These are phyloP conservation scores for Zoanthus gigantus DNA, from an alignment of 92 coral and sea anemone genomes.

Conservation along the genomic window DNA sequence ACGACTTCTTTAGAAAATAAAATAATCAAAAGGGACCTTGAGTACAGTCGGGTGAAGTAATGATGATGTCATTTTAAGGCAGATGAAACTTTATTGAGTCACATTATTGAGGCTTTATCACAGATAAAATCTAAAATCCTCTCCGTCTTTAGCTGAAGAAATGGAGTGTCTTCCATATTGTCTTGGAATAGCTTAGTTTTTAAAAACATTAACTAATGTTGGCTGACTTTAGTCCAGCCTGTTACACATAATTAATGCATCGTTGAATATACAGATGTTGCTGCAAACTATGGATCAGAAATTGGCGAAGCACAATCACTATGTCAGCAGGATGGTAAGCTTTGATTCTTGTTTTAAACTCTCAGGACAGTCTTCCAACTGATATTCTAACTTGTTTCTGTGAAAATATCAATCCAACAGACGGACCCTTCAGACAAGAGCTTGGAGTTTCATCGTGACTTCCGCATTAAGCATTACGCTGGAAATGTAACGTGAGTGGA, in stretches of 20 bases:
- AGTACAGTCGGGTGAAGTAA: no score
- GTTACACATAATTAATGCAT: neutral
- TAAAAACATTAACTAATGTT: no score
- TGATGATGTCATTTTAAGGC: no score
- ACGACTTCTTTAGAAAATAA: no score
- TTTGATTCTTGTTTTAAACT: neutral
- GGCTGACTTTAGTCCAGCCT: no score
- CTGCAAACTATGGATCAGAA: slow-evolving; percentile 97
- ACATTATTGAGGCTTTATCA: no score
- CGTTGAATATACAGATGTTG: slow-evolving; percentile 70
- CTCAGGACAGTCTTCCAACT: neutral
- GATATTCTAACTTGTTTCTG: neutral
- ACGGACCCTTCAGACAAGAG: slow-evolving; percentile 88
- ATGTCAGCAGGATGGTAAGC: slow-evolving; percentile 90
- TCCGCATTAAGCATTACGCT: slow-evolving; percentile 92
- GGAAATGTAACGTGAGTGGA: slow-evolving; percentile 96
- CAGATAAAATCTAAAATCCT: no score
- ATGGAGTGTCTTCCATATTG: no score
- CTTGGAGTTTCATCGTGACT: slow-evolving; percentile 89
- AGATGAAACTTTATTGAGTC: no score
- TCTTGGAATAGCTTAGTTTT: no score
- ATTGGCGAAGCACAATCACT: slow-evolving; percentile 85
- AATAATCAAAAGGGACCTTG: no score
- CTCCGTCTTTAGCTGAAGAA: no score
- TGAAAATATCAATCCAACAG: slow-evolving; percentile 42